A percentile compares a stretch with the other conserved stretches of the same genome.
Conservation (phyloP, 64 coral and sea anemone species). For the Trachythela sp. region DNA sequence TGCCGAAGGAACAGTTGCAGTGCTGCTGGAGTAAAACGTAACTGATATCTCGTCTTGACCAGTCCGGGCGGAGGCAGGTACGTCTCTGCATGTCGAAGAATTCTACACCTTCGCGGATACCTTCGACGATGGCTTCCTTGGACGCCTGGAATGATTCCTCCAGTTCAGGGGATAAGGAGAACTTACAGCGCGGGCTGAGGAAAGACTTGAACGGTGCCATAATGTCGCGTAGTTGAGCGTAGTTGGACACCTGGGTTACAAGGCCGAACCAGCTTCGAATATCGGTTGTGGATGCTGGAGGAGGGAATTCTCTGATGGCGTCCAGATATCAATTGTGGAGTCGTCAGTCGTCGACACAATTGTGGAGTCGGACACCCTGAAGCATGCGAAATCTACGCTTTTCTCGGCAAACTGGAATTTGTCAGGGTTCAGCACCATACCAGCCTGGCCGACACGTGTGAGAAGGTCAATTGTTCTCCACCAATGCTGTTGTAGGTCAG, state of each 20-base stretch:
- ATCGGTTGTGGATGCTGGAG: constrained; percentile 7
- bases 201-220: constrained; percentile 27
- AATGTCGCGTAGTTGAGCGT: no score
- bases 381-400: constrained; percentile 12
- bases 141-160: constrained; percentile 1
- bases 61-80: constrained; percentile 27
- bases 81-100: neutral
- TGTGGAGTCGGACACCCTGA: neutral
- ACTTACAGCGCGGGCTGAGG: constrained; percentile 9
- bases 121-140: constrained; percentile 6
- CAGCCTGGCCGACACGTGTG: constrained; percentile 23
- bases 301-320: constrained; percentile 24
- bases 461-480: constrained; percentile 20
- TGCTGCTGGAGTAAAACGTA: constrained; percentile 22
- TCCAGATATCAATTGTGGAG: constrained; percentile 36
- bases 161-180: neutral
- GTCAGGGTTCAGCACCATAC: neutral
- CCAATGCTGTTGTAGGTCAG: constrained; percentile 26
- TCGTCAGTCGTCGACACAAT: constrained; percentile 15
- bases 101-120: neutral
- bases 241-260: no score
- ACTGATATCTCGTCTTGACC: no score
- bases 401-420: no score
- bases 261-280: constrained; percentile 30
- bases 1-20: neutral